These are phyloP conservation scores for Standfussiana lucernea DNA, from an alignment of 2,888 invertebrate species.

Conservation along the genomic window DNA sequence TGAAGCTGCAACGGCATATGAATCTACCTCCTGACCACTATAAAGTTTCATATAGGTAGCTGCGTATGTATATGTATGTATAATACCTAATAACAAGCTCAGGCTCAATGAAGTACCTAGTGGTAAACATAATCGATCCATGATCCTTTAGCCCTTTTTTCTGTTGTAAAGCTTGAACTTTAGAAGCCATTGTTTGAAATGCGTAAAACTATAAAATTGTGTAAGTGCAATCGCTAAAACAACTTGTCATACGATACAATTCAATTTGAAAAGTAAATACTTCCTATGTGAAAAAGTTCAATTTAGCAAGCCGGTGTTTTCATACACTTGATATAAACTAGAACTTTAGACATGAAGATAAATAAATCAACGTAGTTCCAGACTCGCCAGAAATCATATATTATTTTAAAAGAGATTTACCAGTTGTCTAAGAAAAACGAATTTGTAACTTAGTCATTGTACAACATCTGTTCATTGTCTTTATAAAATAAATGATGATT, in stretches of 20 bases:
- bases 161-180: constrained; percentile 50
- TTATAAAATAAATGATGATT: constrained; percentile 46
- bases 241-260: constrained; percentile 48
- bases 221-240: constrained; percentile 42
- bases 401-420: constrained; percentile 32
- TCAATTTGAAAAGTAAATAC: constrained; percentile 40
- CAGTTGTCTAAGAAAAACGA: constrained; percentile 16
- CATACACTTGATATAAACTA: background rate
- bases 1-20: constrained; percentile 1
- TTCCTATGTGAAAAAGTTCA: constrained; percentile 24
- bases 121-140: constrained; percentile 33
- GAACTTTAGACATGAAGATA: background rate
- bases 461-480: constrained; percentile 45
- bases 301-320: background rate
- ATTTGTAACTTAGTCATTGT: constrained; percentile 27
- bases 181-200: constrained; percentile 55
- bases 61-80: background rate
- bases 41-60: constrained; percentile 1
- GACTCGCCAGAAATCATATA: background rate
- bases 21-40: background rate
- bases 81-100: constrained; percentile 20
- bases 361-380: background rate
- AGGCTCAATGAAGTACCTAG: constrained; percentile 16
- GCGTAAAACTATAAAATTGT: constrained; percentile 55
- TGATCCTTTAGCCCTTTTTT: constrained; percentile 48